Evolutionary conservation across 2,888 invertebrate species (phyloP).

Genomic region (Andrena hattorfiana): DNA sequence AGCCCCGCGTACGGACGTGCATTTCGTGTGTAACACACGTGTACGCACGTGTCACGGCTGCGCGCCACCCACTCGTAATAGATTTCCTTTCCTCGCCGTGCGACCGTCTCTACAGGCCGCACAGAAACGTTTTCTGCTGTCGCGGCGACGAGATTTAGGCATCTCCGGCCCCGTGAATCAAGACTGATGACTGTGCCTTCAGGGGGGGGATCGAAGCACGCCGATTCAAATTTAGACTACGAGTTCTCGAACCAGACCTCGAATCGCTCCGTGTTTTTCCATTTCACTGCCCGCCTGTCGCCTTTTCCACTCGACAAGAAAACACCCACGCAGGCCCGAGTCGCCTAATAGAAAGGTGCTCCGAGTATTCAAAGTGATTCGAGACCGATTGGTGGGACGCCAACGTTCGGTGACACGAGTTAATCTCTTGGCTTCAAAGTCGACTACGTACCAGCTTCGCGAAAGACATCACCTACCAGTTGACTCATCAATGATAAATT

Average conservation of each 20-base stretch:
- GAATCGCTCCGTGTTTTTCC: background rate
- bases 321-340: no score
- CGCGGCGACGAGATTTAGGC: background rate
- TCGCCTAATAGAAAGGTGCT: no score
- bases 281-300: background rate
- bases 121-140: background rate
- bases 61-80: slow-evolving; percentile 38
- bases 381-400: background rate
- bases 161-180: background rate
- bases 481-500: background rate
- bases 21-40: slow-evolving; percentile 41
- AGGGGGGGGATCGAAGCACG: background rate
- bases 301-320: no score
- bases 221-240: slow-evolving; percentile 11
- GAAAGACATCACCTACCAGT: background rate
- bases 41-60: slow-evolving; percentile 44
- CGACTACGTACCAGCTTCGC: background rate
- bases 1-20: slow-evolving; percentile 56
- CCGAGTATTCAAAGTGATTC: slow-evolving; percentile 1
- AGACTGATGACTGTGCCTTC: background rate
- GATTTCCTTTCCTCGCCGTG: slow-evolving; percentile 35
- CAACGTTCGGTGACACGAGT: background rate
- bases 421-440: no score
- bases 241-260: background rate
- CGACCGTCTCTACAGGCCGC: background rate